Base-by-base conservation (phyloP, 2,888 invertebrate genomes). In the Agelastica alni region DNA sequence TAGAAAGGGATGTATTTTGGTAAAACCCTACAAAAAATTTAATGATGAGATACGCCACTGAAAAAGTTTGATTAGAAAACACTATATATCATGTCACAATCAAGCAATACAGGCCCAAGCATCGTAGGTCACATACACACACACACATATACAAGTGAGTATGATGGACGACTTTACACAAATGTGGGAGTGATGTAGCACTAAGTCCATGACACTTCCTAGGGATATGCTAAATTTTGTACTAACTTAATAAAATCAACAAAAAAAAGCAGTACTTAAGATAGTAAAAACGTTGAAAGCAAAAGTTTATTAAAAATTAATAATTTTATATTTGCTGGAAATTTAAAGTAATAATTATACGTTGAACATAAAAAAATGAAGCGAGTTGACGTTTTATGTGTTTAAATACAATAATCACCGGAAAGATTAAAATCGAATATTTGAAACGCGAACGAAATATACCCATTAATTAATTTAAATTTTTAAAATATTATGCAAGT, bases 51-150 rank as follows among this genome's bases (percentile, higher is more conserved):
- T 20, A 20, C 37, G 20, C 2, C 37, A 20, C 37, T 39, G 37
- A 18, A 20, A 18, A 39, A 39, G 12, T 39, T 39, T 39, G 37
- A 39, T 39, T 22, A 39, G 18, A 18, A 20, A 39, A 39, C 20
- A 39, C 17, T 17, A 39, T 39, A 39, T 39, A 39, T 39, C 37
- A 39, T 39, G 37, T 39, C 20, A 39, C 37, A 39, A 39, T 39
- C 37, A 39, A 20, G 37, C 20, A 39, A 39, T 39, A 39, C 37
- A 39, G 20, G 36, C 36, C 14, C 34, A 16, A 16, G 16, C 34
- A 18, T 20, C 37, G 37, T 39, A 39, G 37, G 37, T 39, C 37
- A 39, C 37, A 20, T 10, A 26, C 22, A n/a, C 22, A 22, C 26
- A 39, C 17, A 20, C 20, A 39, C 12, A 20, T 39, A 20, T 36